Evolutionary conservation across 2,888 invertebrate species (phyloP).

Genomic region (Drosophila infuscata): DNA sequence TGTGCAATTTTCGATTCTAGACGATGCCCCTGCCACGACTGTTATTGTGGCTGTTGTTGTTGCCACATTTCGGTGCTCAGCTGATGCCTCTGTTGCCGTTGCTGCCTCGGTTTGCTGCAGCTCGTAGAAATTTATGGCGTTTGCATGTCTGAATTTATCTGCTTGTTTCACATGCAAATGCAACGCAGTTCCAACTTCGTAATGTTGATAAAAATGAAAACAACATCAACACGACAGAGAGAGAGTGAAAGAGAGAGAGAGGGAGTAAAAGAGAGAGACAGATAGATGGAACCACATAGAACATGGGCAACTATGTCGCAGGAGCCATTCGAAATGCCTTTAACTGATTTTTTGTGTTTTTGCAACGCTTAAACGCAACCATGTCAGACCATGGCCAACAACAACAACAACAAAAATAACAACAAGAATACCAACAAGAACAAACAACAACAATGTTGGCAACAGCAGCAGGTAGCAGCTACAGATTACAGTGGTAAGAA

Average conservation of each 20-base stretch:
- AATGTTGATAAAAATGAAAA: constrained; percentile 75
- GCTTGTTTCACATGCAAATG: constrained; percentile 81
- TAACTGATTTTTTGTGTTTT: constrained; percentile 66
- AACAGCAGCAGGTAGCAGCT: constrained; percentile 33
- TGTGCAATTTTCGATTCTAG: constrained; percentile 79
- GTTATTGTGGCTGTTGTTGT: constrained; percentile 12
- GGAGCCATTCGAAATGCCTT: constrained; percentile 45
- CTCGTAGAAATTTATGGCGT: constrained; percentile 71
- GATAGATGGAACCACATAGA: constrained; percentile 2
- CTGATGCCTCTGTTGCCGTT: constrained; percentile 22
- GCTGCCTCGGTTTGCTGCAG: constrained; percentile 12
- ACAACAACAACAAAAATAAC: constrained; percentile 16
- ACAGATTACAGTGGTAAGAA: constrained; percentile 26
- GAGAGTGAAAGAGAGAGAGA: background rate
- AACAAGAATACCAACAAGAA: background rate
- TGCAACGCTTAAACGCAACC: constrained; percentile 63
- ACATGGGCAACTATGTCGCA: constrained; percentile 26
- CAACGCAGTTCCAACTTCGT: constrained; percentile 61
- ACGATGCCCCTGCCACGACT: constrained; percentile 35
- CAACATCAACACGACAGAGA: constrained; percentile 54
- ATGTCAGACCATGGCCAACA: constrained; percentile 55
- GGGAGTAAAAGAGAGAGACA: background rate
- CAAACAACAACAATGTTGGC: background rate
- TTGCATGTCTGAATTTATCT: constrained; percentile 80
- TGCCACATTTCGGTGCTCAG: constrained; percentile 37